phyloP scores from a whole-genome alignment of 2,888 invertebrate genomes.

The Pecten maximus region DNA sequence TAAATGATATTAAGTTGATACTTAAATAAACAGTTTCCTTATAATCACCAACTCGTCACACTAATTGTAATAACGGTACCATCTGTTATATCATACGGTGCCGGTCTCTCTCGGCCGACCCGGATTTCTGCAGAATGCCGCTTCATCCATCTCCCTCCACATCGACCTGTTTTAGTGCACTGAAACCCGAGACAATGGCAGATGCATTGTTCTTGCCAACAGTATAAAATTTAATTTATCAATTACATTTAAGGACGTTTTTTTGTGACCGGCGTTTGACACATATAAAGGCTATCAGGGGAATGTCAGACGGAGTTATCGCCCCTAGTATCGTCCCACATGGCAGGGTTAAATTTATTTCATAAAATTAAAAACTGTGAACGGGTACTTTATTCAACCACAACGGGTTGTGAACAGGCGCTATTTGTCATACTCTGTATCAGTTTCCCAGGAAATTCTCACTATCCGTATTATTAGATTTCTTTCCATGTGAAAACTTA shows the following conservation, averaged over 20 bases:
- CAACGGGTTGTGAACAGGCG: neutral
- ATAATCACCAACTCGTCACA: neutral
- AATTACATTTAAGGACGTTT: conserved; percentile 26
- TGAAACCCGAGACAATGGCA: neutral
- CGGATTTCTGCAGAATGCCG: neutral
- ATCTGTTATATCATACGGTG: neutral
- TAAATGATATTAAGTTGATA: neutral
- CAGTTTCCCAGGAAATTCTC: neutral
- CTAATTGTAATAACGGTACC: neutral
- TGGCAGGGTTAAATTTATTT: conserved; percentile 22
- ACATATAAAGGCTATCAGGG: neutral
- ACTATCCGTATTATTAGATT: neutral
- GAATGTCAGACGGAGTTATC: conserved; percentile 12
- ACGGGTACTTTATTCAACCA: neutral
- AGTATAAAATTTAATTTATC: conserved; percentile 26
- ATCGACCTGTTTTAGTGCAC: conserved; percentile 8
- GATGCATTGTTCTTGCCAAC: neutral
- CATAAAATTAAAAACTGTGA: conserved; percentile 33
- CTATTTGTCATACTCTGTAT: neutral
- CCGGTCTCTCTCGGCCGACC: neutral
- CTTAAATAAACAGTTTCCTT: neutral
- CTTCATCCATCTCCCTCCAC: neutral
- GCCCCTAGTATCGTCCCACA: neutral
- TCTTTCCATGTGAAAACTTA: neutral
- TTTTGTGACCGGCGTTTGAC: conserved; percentile 15